Percentiles rank a stretch among this genome's conserved stretches.
phyloP scores from a whole-genome alignment of 2,113 vertebrate species.

The Tupaia chinensis region DNA sequence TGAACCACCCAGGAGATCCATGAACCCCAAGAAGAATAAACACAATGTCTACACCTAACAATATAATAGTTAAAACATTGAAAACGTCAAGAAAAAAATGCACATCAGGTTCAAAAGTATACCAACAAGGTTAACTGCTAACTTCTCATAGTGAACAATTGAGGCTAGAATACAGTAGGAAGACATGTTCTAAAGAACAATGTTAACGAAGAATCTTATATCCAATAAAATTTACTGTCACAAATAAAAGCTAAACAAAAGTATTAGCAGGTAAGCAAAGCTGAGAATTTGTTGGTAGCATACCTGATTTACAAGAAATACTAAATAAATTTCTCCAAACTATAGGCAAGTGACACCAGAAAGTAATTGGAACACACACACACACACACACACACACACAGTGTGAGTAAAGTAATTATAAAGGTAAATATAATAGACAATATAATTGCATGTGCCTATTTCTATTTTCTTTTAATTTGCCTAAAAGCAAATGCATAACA shows the following conservation, averaged over 20 bases:
- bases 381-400: background rate
- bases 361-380: background rate
- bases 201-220: too few species aligned
- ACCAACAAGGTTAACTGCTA: background rate
- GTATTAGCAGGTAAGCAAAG: background rate
- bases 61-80: background rate
- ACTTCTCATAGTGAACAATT: background rate
- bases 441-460: background rate
- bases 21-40: background rate
- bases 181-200: background rate
- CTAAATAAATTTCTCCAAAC: background rate
- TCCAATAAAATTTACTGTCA: background rate
- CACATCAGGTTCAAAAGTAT: background rate
- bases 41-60: background rate
- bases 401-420: background rate
- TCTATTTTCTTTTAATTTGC: background rate
- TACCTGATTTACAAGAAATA: background rate
- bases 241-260: background rate
- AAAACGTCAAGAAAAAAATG: background rate
- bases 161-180: background rate
- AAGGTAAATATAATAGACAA: background rate
- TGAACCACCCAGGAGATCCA: background rate
- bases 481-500: background rate
- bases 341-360: background rate
- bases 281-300: background rate